Conservation (phyloP, 53 echinoderm and acorn worm species). For the Apostichopus leukothele region DNA sequence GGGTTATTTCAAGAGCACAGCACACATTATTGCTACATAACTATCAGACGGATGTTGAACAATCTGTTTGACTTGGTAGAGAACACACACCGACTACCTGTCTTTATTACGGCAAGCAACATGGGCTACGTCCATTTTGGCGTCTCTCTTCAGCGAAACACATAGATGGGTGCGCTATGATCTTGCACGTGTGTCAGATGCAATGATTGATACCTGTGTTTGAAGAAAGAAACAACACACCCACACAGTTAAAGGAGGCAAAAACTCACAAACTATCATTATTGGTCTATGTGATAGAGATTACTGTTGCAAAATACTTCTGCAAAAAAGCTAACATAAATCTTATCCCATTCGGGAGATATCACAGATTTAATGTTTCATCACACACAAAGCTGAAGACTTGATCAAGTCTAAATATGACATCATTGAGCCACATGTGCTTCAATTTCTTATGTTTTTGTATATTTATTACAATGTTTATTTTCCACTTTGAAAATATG, state of each 20-base stretch:
- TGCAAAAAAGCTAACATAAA: no score
- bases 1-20: neutral
- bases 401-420: no score
- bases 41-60: neutral
- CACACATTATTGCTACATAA: constrained; percentile 36
- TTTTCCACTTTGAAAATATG: no score
- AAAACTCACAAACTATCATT: no score
- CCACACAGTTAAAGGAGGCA: neutral
- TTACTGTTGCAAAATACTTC: no score
- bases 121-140: neutral
- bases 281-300: no score
- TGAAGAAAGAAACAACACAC: neutral
- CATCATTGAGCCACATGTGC: no score
- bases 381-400: neutral
- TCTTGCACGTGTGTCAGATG: constrained; percentile 88
- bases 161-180: constrained; percentile 96
- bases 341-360: no score
- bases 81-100: neutral
- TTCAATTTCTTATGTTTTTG: no score
- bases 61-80: constrained; percentile 7
- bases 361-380: neutral
- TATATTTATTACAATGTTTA: no score
- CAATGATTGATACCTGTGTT: constrained; percentile 87
- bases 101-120: neutral
- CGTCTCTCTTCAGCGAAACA: constrained; percentile 66